Conservation (phyloP, 2,888 invertebrate species). For the Drosophila mettleri region DNA sequence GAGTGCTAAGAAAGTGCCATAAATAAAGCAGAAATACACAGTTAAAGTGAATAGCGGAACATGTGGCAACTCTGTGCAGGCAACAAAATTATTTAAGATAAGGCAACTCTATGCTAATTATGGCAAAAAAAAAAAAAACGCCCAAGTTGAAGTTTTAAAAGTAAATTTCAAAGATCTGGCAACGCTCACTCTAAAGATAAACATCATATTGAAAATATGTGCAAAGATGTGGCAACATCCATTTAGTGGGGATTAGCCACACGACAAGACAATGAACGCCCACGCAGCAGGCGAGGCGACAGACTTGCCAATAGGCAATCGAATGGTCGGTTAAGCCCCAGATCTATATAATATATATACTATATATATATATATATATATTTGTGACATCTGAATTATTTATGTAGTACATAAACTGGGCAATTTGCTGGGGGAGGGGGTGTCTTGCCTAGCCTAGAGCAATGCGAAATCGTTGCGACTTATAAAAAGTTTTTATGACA, state of each 20-base stretch:
- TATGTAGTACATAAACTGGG: conserved; percentile 18
- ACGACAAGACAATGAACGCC: conserved; percentile 46
- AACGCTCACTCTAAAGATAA: neutral
- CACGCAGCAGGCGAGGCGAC: conserved; percentile 12
- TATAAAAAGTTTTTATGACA: conserved; percentile 65
- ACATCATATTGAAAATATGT: conserved; percentile 4
- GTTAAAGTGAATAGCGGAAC: neutral
- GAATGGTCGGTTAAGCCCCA: conserved; percentile 23
- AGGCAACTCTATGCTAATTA: neutral
- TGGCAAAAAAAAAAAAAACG: too few relatives aligned
- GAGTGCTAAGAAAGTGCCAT: neutral
- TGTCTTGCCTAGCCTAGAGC: too few relatives aligned
- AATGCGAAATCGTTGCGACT: conserved; percentile 17
- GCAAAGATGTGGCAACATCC: conserved; percentile 10
- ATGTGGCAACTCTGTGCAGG: conserved; percentile 4
- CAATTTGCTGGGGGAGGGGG: conserved; percentile 15
- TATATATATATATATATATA: conserved; percentile 11
- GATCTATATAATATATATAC: conserved; percentile 16
- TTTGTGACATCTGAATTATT: conserved; percentile 3
- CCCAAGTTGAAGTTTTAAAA: too few relatives aligned
- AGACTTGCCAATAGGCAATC: conserved; percentile 51
- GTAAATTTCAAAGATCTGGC: neutral
- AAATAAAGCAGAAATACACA: neutral
- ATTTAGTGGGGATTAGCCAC: conserved; percentile 33
- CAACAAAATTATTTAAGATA: too few relatives aligned